phyloP scores from a whole-genome alignment of 2,113 vertebrate genomes.

The Lophius piscatorius region DNA sequence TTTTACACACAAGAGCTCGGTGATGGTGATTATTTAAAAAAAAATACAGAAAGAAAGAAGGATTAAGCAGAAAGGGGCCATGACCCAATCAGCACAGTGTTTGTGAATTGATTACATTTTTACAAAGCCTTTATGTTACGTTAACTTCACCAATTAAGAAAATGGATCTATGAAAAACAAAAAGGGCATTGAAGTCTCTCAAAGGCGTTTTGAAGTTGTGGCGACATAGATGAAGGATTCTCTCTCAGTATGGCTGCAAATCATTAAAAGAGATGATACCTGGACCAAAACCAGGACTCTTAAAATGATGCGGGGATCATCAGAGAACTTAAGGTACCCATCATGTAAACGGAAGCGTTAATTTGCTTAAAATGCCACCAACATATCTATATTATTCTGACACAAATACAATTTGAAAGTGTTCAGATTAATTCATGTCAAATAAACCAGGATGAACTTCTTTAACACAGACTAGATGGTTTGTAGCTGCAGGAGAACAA shows the following conservation, averaged over 20 bases:
- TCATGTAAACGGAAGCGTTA: too few species aligned
- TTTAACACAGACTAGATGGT: too few species aligned
- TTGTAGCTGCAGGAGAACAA: too few species aligned
- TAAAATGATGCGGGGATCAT: too few species aligned
- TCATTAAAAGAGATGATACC: too few species aligned
- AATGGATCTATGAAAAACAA: constrained; percentile 50
- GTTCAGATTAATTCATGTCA: too few species aligned
- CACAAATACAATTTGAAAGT: too few species aligned
- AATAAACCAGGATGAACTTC: too few species aligned
- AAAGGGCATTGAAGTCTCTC: constrained; percentile 2
- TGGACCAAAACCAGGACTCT: too few species aligned
- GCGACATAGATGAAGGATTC: constrained; percentile 27
- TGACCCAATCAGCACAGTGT: constrained; percentile 7
- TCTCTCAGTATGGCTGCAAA: constrained; percentile 33
- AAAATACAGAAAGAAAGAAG: constrained; percentile 34
- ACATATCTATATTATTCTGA: too few species aligned
- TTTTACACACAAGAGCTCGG: constrained; percentile 12
- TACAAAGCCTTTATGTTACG: constrained; percentile 46
- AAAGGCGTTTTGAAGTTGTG: not conserved
- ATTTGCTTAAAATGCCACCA: too few species aligned
- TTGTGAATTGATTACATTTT: constrained; percentile 38
- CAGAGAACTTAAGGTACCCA: too few species aligned
- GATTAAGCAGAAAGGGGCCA: constrained; percentile 46
- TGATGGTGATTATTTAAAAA: constrained; percentile 22
- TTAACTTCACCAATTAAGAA: constrained; percentile 55